phyloP scores from a whole-genome alignment of 2,888 invertebrate species.

The Caenorhabditis sulstoni region DNA sequence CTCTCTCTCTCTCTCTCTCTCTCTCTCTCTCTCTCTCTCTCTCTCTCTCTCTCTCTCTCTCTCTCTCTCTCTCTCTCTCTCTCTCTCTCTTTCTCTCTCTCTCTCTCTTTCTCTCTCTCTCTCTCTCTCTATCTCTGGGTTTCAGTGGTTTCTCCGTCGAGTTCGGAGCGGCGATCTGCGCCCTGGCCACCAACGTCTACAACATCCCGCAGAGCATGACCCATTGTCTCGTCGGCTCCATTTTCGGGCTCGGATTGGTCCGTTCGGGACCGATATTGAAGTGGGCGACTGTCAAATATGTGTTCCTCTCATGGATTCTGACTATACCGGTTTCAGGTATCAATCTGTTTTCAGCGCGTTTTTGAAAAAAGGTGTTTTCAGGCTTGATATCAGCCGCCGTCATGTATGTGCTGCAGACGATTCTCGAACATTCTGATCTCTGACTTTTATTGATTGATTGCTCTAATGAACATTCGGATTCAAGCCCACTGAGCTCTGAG shows the following conservation, averaged over 20 bases:
- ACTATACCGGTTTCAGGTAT: slow-evolving; percentile 55
- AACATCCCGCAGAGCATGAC: slow-evolving; percentile 97
- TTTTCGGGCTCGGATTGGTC: slow-evolving; percentile 53
- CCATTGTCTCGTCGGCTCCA: slow-evolving; percentile 90
- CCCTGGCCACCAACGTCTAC: slow-evolving; percentile 94
- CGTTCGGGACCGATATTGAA: slow-evolving; percentile 53
- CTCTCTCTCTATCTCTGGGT: no score
- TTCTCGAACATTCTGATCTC: slow-evolving; percentile 15
- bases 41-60: no score
- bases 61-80: no score
- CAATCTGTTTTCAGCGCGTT: no score
- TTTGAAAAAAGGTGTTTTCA: no score
- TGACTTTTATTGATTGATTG: neutral
- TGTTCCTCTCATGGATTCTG: slow-evolving; percentile 54
- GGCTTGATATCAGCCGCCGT: slow-evolving; percentile 48
- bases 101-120: no score
- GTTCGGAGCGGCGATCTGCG: slow-evolving; percentile 95
- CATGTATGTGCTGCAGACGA: slow-evolving; percentile 36
- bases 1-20: no score
- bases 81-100: no score
- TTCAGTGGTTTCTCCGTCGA: slow-evolving; percentile 91
- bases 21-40: no score
- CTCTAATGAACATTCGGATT: neutral
- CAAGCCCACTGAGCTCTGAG: slow-evolving; percentile 28
- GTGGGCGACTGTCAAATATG: slow-evolving; percentile 55